Evolutionary conservation across 2,113 vertebrate species (phyloP), one percentile per base, ranked within the genome.

Genomic region (Ophthalmolycus amberensis): DNA sequence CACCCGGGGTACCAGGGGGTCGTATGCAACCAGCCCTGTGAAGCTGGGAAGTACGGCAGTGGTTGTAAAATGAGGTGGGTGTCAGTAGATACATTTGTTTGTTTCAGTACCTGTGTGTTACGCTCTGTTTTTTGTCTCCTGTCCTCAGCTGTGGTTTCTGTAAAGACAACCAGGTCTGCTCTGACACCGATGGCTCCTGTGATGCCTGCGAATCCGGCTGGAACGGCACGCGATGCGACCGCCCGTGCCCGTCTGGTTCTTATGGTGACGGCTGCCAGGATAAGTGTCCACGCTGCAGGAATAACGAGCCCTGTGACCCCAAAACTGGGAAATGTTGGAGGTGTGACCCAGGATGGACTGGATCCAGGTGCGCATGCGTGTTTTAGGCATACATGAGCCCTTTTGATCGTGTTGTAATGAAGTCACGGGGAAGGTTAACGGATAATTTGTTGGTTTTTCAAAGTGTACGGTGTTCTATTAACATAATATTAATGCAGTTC

Each of bases 61-160:
- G 95, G 95, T 0, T 99, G 98, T 20, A 38, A 27, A 32, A 79
- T 89, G 75, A 96, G 95, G 98, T 99, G 58, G 90, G 95, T 82
- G 29, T 76, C 9, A 42, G 29, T 40, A 9, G 52, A 56, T 12
- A 4, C 6, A 2, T 3, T 9, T 46, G 8, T 46, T 34, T 54
- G 34, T 38, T 42, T 8, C 7, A 34, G 62, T 10, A 44, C 9
- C 2, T 15, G 32, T n/a, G 22, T 32, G 16, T 54, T 3, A 2
- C 16, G 58, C 18, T 34, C 3, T 46, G 7, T 52, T 18, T 16
- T 6, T 20, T 3, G 1, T 75, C 48, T 81, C 62, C 4, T 9
- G 5, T 50, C 38, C 70, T 2, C 82, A 99, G 98, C 9, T 99
- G 98, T 22, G 97, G 98, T 69, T 93, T 82, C 91, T 99, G 98